These are phyloP conservation scores for Porites rus DNA, from an alignment of 92 coral and sea anemone genomes.

Conservation along the genomic window DNA sequence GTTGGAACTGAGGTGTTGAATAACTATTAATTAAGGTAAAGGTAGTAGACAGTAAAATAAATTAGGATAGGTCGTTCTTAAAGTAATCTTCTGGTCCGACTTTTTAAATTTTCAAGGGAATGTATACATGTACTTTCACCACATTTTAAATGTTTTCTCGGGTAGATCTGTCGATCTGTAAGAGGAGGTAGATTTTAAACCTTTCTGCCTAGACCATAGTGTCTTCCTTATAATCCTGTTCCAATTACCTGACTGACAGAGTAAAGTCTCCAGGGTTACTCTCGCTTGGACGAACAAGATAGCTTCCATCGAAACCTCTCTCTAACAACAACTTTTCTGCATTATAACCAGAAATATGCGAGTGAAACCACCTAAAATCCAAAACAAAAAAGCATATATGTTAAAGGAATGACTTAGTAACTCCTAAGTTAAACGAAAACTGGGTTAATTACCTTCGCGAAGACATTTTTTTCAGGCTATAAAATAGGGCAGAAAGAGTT, in stretches of 20 bases:
- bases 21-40: no score
- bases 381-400: slow-evolving; percentile 1
- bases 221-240: no score
- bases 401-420: neutral
- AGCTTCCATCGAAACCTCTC: slow-evolving; percentile 98
- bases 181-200: no score
- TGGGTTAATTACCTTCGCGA: slow-evolving; percentile 78
- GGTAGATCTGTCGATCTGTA: no score
- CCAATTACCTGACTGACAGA: slow-evolving; percentile 1
- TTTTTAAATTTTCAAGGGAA: no score
- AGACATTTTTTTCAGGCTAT: slow-evolving; percentile 66
- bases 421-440: neutral
- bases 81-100: no score
- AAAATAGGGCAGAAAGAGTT: neutral
- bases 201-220: no score
- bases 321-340: slow-evolving; percentile 87
- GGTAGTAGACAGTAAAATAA: no score
- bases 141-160: no score
- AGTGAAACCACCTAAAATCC: slow-evolving; percentile 91
- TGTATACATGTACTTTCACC: no score
- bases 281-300: slow-evolving; percentile 95
- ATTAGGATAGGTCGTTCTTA: no score
- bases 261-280: slow-evolving; percentile 98
- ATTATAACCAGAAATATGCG: slow-evolving; percentile 86
- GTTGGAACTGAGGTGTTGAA: no score